Conservation (phyloP, 2,797 vertebrate species). For the Callimico goeldii region DNA sequence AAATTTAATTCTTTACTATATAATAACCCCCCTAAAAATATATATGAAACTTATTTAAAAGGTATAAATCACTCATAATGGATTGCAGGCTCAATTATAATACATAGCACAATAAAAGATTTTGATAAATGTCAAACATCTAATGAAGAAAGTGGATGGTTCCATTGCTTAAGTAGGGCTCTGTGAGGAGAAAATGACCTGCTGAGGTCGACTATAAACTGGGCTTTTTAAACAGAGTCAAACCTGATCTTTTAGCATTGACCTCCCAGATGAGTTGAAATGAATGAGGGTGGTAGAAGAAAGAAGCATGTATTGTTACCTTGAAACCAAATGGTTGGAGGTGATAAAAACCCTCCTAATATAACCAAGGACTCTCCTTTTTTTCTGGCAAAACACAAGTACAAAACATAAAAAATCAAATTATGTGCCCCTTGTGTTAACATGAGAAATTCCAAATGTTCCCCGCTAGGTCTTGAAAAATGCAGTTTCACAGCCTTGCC, state of each 20-base stretch:
- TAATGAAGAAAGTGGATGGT: neutral
- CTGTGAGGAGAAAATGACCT: neutral
- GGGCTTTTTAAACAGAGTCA: neutral
- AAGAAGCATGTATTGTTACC: neutral
- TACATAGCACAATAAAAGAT: neutral
- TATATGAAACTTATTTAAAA: neutral
- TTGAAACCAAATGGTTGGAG: slow-evolving; percentile 10
- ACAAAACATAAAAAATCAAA: slow-evolving; percentile 28
- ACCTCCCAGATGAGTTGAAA: slow-evolving; percentile 23
- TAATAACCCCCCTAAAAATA: neutral
- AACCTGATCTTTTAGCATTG: neutral
- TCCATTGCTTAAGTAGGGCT: neutral
- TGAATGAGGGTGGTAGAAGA: neutral
- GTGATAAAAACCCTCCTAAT: slow-evolving; percentile 29
- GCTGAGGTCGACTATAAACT: neutral
- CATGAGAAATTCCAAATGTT: neutral
- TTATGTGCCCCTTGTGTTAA: neutral
- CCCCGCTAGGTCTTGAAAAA: neutral
- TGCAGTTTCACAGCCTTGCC: neutral
- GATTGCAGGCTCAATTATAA: neutral
- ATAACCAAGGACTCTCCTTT: slow-evolving; percentile 14
- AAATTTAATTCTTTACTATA: neutral
- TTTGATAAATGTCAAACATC: neutral
- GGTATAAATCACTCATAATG: neutral
- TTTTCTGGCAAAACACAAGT: neutral